Evolutionary conservation across 2,113 vertebrate species (phyloP).

Genomic region (Hemichromis elongatus): DNA sequence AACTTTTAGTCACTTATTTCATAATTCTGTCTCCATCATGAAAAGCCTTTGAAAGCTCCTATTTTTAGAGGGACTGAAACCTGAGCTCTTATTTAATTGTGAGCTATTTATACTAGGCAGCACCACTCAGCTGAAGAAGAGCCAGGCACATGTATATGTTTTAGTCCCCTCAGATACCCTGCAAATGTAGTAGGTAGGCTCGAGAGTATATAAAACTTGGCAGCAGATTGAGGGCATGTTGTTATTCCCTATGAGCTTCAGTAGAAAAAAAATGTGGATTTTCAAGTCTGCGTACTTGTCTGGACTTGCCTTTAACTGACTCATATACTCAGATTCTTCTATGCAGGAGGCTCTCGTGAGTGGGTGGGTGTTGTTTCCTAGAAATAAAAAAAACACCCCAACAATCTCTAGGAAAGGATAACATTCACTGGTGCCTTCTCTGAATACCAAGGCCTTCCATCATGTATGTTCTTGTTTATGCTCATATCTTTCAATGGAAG

Average conservation of each 20-base stretch:
- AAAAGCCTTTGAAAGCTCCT: background rate
- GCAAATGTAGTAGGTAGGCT: background rate
- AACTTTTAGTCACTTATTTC: background rate
- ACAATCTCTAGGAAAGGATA: background rate
- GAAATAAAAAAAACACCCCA: background rate
- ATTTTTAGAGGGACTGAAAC: background rate
- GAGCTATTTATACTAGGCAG: background rate
- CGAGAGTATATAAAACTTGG: background rate
- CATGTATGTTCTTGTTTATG: background rate
- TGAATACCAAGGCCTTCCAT: background rate
- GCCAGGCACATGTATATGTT: background rate
- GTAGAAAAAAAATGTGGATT: background rate
- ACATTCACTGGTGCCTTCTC: background rate
- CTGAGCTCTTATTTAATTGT: background rate
- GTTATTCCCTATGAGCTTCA: background rate
- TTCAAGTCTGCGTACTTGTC: background rate
- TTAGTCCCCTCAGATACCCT: background rate
- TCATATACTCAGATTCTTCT: background rate
- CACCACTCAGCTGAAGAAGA: background rate
- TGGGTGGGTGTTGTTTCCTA: background rate
- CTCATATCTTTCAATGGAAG: background rate
- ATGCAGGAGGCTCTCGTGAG: background rate
- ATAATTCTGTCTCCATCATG: background rate
- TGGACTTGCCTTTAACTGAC: background rate
- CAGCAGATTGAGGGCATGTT: background rate